A percentile compares a stretch with the other conserved stretches of the same genome.
Evolutionary conservation across 2,113 vertebrate species (phyloP).

Genomic region (Dunckerocampus dactyliophorus): DNA sequence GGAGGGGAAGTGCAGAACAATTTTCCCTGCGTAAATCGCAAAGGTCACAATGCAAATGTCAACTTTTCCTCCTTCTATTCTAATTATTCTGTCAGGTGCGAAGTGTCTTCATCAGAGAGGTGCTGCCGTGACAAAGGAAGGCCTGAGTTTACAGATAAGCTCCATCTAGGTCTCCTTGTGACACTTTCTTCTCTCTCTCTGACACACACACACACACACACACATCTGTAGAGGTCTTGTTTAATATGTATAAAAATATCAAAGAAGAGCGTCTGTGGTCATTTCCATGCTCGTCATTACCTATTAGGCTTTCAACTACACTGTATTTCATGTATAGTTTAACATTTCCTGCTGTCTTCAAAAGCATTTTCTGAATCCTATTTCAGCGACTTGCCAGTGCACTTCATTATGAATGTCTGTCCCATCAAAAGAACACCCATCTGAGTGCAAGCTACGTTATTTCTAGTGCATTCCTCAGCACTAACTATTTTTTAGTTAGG

Average conservation of each 20-base stretch:
- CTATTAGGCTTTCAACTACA: no score
- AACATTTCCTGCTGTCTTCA: neutral
- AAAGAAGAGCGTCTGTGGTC: no score
- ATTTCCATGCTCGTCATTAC: no score
- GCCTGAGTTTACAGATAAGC: slow-evolving; percentile 73
- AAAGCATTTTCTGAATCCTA: no score
- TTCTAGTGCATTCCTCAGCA: neutral
- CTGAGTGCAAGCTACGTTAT: neutral
- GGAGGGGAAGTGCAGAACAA: slow-evolving; percentile 46
- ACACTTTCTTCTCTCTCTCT: slow-evolving; percentile 49
- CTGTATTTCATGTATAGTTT: neutral
- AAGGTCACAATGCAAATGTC: slow-evolving; percentile 77
- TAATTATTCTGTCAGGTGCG: slow-evolving; percentile 77
- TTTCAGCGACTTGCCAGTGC: slow-evolving; percentile 17
- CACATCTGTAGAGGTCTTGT: neutral
- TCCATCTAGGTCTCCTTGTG: slow-evolving; percentile 60
- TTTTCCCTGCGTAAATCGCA: slow-evolving; percentile 57
- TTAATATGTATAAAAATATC: no score
- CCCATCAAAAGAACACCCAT: neutral
- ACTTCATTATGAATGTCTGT: slow-evolving; percentile 31
- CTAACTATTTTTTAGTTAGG: no score
- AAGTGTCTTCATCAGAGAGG: slow-evolving; percentile 65
- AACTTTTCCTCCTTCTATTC: slow-evolving; percentile 52
- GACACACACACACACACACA: slow-evolving; percentile 30
- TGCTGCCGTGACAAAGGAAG: slow-evolving; percentile 49